Conservation (phyloP, 1,140 invertebrate species). For the Hylyphantes graminicola region DNA sequence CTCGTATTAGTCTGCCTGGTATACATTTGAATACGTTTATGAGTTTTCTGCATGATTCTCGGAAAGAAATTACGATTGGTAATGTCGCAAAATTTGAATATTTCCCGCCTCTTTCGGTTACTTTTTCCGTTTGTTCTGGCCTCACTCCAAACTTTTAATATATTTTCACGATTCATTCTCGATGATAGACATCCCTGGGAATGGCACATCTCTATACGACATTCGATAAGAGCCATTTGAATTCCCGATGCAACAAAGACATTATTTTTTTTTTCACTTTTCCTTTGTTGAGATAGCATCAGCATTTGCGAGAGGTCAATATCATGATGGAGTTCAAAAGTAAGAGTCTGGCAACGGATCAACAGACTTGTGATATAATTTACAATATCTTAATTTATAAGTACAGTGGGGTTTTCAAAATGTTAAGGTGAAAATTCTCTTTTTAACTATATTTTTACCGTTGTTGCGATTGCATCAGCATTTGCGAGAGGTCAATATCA, state of each 20-base stretch:
- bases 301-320: not conserved
- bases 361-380: too few species aligned
- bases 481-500: too few species aligned
- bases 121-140: constrained; percentile 45
- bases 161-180: constrained; percentile 9
- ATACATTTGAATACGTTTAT: constrained; percentile 2
- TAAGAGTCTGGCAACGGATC: constrained; percentile 10
- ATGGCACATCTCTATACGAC: constrained; percentile 28
- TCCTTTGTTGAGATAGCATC: not conserved
- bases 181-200: not conserved
- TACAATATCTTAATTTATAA: too few species aligned
- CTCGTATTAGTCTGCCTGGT: not conserved
- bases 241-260: constrained; percentile 5
- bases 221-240: constrained; percentile 43
- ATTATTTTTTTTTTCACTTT: not conserved
- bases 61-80: too few species aligned
- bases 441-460: too few species aligned
- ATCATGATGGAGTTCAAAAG: not conserved
- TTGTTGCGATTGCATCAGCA: too few species aligned
- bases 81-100: constrained; percentile 38
- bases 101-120: constrained; percentile 7
- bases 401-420: too few species aligned
- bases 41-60: not conserved
- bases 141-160: constrained; percentile 24
- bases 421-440: too few species aligned